phyloP scores from a whole-genome alignment of 2,113 vertebrate species.

The Solenodon paradoxus region DNA sequence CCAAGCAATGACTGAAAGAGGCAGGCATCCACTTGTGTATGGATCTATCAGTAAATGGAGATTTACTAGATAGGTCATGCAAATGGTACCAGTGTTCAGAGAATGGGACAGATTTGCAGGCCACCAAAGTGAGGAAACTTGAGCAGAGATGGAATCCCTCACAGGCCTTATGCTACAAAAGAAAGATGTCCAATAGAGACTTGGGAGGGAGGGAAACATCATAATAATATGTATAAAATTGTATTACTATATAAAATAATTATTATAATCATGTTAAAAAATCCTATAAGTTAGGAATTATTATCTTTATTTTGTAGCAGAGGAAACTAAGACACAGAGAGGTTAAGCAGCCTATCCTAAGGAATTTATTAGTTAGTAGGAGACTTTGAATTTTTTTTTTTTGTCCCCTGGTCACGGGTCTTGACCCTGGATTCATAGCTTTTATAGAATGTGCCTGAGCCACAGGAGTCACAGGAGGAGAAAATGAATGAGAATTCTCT shows the following conservation, averaged over 20 bases:
- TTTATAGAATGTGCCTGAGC: no score
- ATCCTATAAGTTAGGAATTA: neutral
- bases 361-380: neutral
- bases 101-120: neutral
- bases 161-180: neutral
- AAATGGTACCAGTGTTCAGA: neutral
- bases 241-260: no score
- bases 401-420: no score
- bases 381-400: neutral
- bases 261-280: no score
- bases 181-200: neutral
- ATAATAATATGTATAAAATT: no score
- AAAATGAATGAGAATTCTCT: no score
- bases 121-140: neutral
- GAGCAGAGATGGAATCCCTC: fast-evolving
- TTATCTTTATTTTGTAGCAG: neutral
- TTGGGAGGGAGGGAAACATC: neutral
- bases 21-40: neutral
- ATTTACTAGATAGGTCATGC: neutral
- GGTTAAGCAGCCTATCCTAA: neutral
- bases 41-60: neutral
- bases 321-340: neutral
- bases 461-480: no score
- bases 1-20: neutral
- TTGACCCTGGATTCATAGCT: no score